Conservation (phyloP, 2,113 vertebrate species). For the Enhydra lutris region DNA sequence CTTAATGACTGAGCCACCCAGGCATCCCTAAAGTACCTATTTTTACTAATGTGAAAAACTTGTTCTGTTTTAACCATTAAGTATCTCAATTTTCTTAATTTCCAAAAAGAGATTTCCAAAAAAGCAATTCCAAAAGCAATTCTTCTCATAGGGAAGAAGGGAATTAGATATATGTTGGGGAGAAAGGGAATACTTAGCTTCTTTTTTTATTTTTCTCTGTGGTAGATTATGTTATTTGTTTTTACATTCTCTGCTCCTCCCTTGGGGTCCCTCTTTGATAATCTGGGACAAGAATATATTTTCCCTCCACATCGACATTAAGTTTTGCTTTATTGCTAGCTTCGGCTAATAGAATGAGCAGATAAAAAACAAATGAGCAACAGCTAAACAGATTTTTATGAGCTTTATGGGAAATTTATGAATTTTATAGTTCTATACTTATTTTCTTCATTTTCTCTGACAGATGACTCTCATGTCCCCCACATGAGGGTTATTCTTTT, state of each 20-base stretch:
- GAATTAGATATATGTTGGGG: neutral
- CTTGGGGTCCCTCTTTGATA: neutral
- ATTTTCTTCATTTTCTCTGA: neutral
- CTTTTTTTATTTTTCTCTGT: neutral
- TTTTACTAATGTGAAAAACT: neutral
- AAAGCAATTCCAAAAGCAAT: neutral
- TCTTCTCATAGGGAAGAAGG: neutral
- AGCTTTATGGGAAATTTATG: neutral
- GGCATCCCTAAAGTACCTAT: fast-evolving
- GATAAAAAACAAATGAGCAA: neutral
- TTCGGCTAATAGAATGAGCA: neutral
- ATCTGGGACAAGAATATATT: neutral
- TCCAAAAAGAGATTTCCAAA: neutral
- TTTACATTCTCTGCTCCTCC: neutral
- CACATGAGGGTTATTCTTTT: neutral
- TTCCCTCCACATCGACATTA: neutral
- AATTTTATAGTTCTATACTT: neutral
- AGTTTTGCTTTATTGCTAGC: neutral
- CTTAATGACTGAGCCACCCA: too few species aligned
- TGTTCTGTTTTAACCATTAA: neutral
- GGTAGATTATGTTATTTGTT: neutral
- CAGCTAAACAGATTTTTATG: neutral
- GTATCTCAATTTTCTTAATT: neutral
- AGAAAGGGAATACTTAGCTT: neutral
- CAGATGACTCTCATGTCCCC: neutral